A percentile compares a stretch with the other conserved stretches of the same genome.
Conservation (phyloP, 2,888 invertebrate species). For the Acanthopleura granulata region DNA sequence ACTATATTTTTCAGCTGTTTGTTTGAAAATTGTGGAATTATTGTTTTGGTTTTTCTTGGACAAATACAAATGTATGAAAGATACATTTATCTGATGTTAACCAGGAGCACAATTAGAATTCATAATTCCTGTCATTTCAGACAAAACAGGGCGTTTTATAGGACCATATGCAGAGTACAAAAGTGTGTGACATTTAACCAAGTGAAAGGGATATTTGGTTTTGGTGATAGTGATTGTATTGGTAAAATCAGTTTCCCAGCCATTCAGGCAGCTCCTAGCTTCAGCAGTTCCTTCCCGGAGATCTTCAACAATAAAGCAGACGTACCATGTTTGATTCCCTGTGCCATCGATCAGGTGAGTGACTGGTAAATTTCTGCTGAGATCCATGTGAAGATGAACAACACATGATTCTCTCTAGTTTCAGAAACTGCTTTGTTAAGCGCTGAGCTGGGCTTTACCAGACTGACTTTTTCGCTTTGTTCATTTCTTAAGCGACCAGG, state of each 20-base stretch:
- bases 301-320: conserved; percentile 84
- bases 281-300: conserved; percentile 78
- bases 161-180: conserved; percentile 91
- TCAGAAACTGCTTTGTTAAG: too few relatives aligned
- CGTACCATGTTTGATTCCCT: conserved; percentile 90
- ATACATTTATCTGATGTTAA: too few relatives aligned
- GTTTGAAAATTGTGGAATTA: too few relatives aligned
- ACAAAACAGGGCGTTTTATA: conserved; percentile 90
- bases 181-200: conserved; percentile 97
- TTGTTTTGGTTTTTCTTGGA: too few relatives aligned
- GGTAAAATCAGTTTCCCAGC: conserved; percentile 98
- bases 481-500: too few relatives aligned
- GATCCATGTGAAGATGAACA: too few relatives aligned
- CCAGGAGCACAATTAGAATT: too few relatives aligned
- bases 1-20: too few relatives aligned
- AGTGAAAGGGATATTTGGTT: conserved; percentile 98
- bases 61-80: too few relatives aligned
- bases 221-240: conserved; percentile 94
- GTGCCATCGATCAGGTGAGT: conserved; percentile 93
- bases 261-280: conserved; percentile 94
- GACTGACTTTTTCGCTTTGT: too few relatives aligned
- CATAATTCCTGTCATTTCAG: conserved; percentile 72
- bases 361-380: neutral
- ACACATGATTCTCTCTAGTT: too few relatives aligned
- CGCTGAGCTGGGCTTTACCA: too few relatives aligned